A percentile compares a stretch with the other conserved stretches of the same genome.
Evolutionary conservation across 2,888 invertebrate species (phyloP).

Genomic region (Trilocha varians): DNA sequence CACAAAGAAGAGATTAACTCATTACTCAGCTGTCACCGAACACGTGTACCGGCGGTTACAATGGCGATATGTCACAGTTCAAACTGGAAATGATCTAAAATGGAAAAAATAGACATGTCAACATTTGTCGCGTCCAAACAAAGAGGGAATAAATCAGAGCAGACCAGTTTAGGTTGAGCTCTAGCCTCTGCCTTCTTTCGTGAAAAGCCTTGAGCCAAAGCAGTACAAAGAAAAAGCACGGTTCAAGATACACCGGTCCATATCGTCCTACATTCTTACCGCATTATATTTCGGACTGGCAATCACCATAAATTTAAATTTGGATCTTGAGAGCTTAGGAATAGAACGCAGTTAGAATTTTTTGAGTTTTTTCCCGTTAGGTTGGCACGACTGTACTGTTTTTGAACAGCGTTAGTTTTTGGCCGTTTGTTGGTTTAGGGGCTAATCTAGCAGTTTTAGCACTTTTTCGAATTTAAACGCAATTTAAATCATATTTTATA

Average conservation of each 20-base stretch:
- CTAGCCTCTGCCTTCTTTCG: slow-evolving; percentile 27
- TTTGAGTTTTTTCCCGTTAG: neutral
- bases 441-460: too few relatives aligned
- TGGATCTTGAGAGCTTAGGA: slow-evolving; percentile 26
- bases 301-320: slow-evolving; percentile 36
- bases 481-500: too few relatives aligned
- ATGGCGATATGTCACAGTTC: slow-evolving; percentile 9
- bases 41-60: slow-evolving; percentile 15
- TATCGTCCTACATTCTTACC: slow-evolving; percentile 38
- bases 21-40: slow-evolving; percentile 17
- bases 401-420: neutral
- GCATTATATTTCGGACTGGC: slow-evolving; percentile 31
- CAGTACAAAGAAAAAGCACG: slow-evolving; percentile 48
- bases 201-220: slow-evolving; percentile 22
- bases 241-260: slow-evolving; percentile 30
- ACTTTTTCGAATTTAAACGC: too few relatives aligned
- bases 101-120: slow-evolving; percentile 49
- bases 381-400: neutral
- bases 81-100: slow-evolving; percentile 20
- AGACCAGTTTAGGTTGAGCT: slow-evolving; percentile 27
- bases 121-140: slow-evolving; percentile 60
- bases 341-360: slow-evolving; percentile 11
- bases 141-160: slow-evolving; percentile 66
- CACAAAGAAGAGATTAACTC: slow-evolving; percentile 10
- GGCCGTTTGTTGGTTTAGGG: too few relatives aligned